Evolutionary conservation across 2,888 invertebrate species (phyloP).

Genomic region (Hecatera dysodea): DNA sequence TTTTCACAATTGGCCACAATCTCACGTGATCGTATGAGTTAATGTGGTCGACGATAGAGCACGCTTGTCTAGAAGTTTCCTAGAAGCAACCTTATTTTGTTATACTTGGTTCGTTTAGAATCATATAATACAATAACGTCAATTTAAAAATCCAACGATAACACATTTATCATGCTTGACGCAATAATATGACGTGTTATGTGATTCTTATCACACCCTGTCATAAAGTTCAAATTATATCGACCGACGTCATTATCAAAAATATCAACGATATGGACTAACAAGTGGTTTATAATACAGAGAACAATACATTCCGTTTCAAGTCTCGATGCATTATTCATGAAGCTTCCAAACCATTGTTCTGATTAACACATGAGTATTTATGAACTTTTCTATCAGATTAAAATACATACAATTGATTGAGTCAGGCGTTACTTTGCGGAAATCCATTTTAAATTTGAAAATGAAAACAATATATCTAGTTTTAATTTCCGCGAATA

Average conservation of each 20-base stretch:
- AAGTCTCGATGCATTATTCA: neutral
- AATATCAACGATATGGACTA: neutral
- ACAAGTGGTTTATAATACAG: conserved; percentile 25
- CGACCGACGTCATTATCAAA: conserved; percentile 9
- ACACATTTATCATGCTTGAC: conserved; percentile 6
- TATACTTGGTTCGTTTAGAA: too few species aligned
- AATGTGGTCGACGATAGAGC: too few species aligned
- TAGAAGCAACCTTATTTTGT: too few species aligned
- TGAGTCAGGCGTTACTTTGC: too few species aligned
- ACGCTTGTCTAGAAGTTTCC: too few species aligned
- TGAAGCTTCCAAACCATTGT: neutral
- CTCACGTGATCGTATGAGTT: too few species aligned
- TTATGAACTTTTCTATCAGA: neutral
- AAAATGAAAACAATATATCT: too few species aligned
- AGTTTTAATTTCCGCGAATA: too few species aligned
- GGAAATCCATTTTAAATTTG: too few species aligned
- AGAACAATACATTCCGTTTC: neutral
- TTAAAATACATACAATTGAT: too few species aligned
- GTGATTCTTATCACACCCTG: conserved; percentile 13
- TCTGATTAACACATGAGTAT: neutral
- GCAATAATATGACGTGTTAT: neutral
- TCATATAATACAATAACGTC: neutral
- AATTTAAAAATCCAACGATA: conserved; percentile 16
- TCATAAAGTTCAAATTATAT: conserved; percentile 24
- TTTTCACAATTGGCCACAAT: too few species aligned